Evolutionary conservation across 92 coral and sea anemone species (phyloP).

Genomic region (Palythoa heliodiscus): DNA sequence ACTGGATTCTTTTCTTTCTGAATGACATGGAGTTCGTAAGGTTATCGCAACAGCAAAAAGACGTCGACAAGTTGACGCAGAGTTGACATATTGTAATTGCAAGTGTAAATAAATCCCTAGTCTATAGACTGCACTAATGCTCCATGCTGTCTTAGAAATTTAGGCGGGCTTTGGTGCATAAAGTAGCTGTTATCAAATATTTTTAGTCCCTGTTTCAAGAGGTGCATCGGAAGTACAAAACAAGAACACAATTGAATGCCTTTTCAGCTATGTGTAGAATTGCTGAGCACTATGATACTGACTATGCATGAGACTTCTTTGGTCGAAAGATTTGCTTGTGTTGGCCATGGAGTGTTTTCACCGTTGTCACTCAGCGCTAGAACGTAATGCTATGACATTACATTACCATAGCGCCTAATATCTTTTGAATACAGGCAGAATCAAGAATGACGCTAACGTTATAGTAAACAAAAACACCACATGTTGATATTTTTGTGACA

Average conservation of each 20-base stretch:
- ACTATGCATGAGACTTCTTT: neutral
- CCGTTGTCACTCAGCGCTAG: slow-evolving; percentile 23
- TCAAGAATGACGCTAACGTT: slow-evolving; percentile 3
- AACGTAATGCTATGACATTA: neutral
- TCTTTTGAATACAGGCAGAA: slow-evolving; percentile 25
- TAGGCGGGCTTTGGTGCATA: neutral
- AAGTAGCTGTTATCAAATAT: slow-evolving; percentile 4
- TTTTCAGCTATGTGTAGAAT: neutral
- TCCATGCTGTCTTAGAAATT: neutral
- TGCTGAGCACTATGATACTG: neutral
- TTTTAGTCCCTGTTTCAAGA: neutral
- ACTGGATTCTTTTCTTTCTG: neutral
- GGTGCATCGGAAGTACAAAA: neutral
- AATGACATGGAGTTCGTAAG: slow-evolving; percentile 5
- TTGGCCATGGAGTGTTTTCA: neutral
- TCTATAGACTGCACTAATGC: neutral
- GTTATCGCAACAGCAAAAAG: slow-evolving; percentile 34
- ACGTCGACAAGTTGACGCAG: slow-evolving; percentile 39
- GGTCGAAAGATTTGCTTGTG: neutral
- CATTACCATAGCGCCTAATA: neutral
- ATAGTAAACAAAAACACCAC: slow-evolving; percentile 18
- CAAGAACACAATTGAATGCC: neutral
- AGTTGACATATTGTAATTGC: slow-evolving; percentile 12
- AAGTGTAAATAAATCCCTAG: slow-evolving; percentile 3
- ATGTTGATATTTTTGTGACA: neutral